phyloP scores from a whole-genome alignment of 2,888 invertebrate genomes.

The Clostera curtula region DNA sequence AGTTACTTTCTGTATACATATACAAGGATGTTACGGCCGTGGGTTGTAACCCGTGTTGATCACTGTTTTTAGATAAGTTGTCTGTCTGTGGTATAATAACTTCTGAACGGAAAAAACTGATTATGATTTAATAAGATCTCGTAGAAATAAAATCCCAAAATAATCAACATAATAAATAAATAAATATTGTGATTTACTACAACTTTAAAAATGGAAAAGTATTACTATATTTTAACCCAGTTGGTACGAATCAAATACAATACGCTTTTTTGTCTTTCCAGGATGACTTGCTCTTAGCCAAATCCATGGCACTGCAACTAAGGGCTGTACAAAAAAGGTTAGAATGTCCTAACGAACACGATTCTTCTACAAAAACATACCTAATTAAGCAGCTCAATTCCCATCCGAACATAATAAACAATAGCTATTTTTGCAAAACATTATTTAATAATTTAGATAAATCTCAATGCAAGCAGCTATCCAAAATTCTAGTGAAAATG shows the following conservation, averaged over 20 bases:
- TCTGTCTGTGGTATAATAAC: too few species aligned
- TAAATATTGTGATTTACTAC: constrained; percentile 6
- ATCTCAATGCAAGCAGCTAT: constrained; percentile 37
- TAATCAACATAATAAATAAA: too few species aligned
- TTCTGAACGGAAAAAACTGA: too few species aligned
- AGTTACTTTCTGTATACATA: constrained; percentile 20
- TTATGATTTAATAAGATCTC: too few species aligned
- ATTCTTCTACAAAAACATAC: constrained; percentile 35
- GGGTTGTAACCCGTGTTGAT: too few species aligned
- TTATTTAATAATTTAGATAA: constrained; percentile 44
- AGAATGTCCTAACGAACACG: constrained; percentile 13
- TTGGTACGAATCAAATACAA: too few species aligned
- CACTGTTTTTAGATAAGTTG: too few species aligned
- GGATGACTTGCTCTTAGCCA: constrained; percentile 48
- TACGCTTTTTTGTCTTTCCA: constrained; percentile 33
- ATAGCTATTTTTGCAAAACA: constrained; percentile 35
- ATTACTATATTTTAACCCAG: too few species aligned
- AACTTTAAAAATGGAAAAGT: too few species aligned
- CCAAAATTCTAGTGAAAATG: constrained; percentile 46
- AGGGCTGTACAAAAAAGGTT: constrained; percentile 21
- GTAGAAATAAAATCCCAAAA: too few species aligned
- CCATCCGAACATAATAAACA: constrained; percentile 30
- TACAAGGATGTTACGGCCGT: too few species aligned
- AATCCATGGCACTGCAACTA: constrained; percentile 42
- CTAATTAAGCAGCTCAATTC: constrained; percentile 41